Evolutionary conservation across 2,888 invertebrate species (phyloP).

Genomic region (Latrodectus elegans): DNA sequence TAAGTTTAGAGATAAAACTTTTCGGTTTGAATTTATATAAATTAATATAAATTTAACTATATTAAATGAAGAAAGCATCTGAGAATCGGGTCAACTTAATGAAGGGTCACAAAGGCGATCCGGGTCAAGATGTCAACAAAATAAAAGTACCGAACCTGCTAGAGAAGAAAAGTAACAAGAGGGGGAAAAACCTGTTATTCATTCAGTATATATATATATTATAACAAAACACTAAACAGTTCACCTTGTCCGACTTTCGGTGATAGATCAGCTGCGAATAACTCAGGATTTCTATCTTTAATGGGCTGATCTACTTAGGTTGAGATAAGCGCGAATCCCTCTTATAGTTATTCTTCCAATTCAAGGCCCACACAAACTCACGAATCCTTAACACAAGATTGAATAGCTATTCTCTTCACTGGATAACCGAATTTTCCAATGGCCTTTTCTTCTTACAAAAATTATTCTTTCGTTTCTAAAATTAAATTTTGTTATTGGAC

Average conservation of each 20-base stretch:
- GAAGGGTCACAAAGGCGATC: constrained; percentile 41
- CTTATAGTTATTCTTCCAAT: too few species aligned
- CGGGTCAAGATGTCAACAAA: constrained; percentile 52
- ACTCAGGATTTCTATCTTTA: background rate
- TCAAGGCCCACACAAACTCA: too few species aligned
- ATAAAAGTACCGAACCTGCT: constrained; percentile 35
- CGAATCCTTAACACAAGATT: too few species aligned
- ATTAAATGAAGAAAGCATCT: constrained; percentile 13
- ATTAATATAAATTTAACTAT: background rate
- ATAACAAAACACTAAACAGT: constrained; percentile 45
- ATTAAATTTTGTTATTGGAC: too few species aligned
- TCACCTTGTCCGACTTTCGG: constrained; percentile 49
- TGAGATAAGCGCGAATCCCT: too few species aligned
- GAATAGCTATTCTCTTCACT: too few species aligned
- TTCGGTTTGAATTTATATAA: background rate
- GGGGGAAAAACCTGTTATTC: constrained; percentile 43
- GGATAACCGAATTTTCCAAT: too few species aligned
- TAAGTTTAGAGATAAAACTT: too few species aligned
- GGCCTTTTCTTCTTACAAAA: too few species aligned
- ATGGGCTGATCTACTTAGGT: background rate
- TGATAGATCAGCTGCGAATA: constrained; percentile 20
- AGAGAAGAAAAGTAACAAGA: constrained; percentile 25
- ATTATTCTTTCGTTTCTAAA: too few species aligned
- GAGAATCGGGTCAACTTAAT: constrained; percentile 39
- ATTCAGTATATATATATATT: constrained; percentile 20